Conservation (phyloP, 2,113 vertebrate species). For the Notarius quadriscutis region DNA sequence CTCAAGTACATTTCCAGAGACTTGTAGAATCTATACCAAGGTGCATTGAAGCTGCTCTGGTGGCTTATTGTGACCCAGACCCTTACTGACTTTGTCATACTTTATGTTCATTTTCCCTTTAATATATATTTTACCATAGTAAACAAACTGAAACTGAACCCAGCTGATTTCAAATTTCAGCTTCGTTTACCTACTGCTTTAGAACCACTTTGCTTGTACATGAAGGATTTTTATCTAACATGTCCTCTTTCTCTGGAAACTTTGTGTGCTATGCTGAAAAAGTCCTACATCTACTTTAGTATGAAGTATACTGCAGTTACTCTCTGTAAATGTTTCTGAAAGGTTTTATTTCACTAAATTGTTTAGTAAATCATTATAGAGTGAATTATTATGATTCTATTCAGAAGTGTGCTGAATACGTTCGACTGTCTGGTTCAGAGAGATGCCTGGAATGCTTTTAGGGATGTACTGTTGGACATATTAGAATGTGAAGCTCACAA, state of each 20-base stretch:
- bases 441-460: slow-evolving; percentile 73
- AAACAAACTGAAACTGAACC: background rate
- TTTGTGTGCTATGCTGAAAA: background rate
- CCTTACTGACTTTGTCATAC: background rate
- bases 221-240: background rate
- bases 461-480: slow-evolving; percentile 62
- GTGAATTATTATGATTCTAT: background rate
- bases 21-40: background rate
- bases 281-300: background rate
- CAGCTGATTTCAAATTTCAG: background rate
- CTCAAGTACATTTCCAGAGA: background rate
- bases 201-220: background rate
- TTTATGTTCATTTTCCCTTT: background rate
- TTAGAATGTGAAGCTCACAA: slow-evolving; percentile 63
- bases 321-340: background rate
- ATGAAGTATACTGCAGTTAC: background rate
- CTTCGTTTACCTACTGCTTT: background rate
- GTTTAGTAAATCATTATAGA: background rate
- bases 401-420: background rate
- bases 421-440: slow-evolving; percentile 26
- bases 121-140: background rate
- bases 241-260: background rate
- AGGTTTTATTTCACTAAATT: background rate
- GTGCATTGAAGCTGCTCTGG: background rate
- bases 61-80: background rate